Evolutionary conservation across 2,888 invertebrate genomes (phyloP).

Genomic region (Cartodere bifasciata): DNA sequence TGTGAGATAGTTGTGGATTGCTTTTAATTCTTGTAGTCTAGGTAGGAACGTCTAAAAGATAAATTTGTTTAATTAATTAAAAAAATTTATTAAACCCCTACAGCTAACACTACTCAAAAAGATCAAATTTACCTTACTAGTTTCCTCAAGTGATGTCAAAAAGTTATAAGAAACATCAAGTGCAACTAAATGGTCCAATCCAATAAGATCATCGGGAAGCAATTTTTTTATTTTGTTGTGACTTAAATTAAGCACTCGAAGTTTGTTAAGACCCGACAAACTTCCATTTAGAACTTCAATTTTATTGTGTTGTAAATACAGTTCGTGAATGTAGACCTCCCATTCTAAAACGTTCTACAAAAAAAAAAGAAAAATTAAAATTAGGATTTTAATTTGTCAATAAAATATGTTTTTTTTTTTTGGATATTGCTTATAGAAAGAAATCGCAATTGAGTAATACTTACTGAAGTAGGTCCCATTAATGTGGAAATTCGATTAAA

Average conservation of each 20-base stretch:
- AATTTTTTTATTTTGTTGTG: conserved; percentile 62
- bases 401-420: neutral
- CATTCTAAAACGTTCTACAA: conserved; percentile 62
- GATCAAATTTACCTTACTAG: conserved; percentile 74
- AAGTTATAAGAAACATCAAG: conserved; percentile 70
- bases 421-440: too few relatives aligned
- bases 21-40: conserved; percentile 60
- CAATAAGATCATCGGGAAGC: conserved; percentile 65
- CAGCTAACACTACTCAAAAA: too few relatives aligned
- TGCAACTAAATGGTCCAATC: conserved; percentile 57
- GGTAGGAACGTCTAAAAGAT: conserved; percentile 69
- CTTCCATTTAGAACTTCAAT: conserved; percentile 60
- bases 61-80: too few relatives aligned
- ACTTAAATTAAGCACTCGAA: conserved; percentile 60
- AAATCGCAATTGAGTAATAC: too few relatives aligned
- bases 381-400: too few relatives aligned
- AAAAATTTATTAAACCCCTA: too few relatives aligned
- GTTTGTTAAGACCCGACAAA: conserved; percentile 59
- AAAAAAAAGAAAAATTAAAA: too few relatives aligned
- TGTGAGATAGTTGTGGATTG: conserved; percentile 64
- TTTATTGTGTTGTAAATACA: conserved; percentile 63
- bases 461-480: conserved; percentile 52
- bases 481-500: conserved; percentile 58
- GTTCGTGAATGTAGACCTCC: conserved; percentile 57
- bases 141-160: conserved; percentile 64